A percentile compares a stretch with the other conserved stretches of the same genome.
Evolutionary conservation across 2,888 invertebrate species (phyloP).

Genomic region (Drosophila anomelani): DNA sequence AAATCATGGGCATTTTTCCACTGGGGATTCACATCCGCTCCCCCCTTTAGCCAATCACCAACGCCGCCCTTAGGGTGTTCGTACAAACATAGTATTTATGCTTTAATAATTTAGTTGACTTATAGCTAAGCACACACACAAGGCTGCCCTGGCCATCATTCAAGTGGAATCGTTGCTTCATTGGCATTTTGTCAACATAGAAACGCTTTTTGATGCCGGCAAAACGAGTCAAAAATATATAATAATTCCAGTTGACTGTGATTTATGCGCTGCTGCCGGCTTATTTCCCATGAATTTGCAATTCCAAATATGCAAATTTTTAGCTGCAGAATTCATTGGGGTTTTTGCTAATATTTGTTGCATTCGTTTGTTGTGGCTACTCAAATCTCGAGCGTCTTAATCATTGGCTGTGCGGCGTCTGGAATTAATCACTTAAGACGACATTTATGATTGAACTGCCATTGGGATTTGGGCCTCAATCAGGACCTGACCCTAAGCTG

Average conservation of each 20-base stretch:
- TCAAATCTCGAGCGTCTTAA: slow-evolving; percentile 1
- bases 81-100: slow-evolving; percentile 11
- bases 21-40: not conserved
- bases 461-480: slow-evolving; percentile 20
- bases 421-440: slow-evolving; percentile 34
- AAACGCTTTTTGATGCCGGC: slow-evolving; percentile 18
- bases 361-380: slow-evolving; percentile 10
- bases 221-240: slow-evolving; percentile 13
- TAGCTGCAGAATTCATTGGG: not conserved
- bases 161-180: slow-evolving; percentile 39
- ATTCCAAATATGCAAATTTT: slow-evolving; percentile 30
- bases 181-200: slow-evolving; percentile 40
- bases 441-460: slow-evolving; percentile 17
- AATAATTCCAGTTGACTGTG: slow-evolving; percentile 34
- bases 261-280: slow-evolving; percentile 39
- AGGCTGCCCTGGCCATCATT: slow-evolving; percentile 34
- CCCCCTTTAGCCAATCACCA: slow-evolving; percentile 10
- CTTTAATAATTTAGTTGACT: slow-evolving; percentile 49
- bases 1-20: slow-evolving; percentile 42
- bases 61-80: not conserved
- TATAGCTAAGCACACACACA: slow-evolving; percentile 38
- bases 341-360: slow-evolving; percentile 17
- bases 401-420: slow-evolving; percentile 7
- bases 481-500: slow-evolving; percentile 1
- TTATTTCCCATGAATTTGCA: slow-evolving; percentile 31